Base-by-base conservation (phyloP, 2,888 invertebrate genomes). In the Yponomeuta malinellus region DNA sequence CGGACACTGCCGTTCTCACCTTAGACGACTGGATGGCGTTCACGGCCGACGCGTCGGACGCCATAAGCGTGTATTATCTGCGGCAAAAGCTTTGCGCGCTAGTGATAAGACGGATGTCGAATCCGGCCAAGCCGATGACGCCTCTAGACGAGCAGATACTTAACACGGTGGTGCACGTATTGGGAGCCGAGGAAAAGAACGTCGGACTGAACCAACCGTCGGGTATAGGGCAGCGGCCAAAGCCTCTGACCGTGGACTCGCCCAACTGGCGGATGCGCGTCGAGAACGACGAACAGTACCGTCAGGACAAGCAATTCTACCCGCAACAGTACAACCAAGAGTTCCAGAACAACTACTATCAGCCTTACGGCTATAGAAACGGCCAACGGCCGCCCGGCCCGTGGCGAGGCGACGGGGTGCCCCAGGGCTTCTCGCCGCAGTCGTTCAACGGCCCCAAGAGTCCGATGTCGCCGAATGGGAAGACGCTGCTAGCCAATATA, bases 11-110 rank as follows among this genome's bases (percentile, higher is more conserved):
- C 5, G 80, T 85, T 2, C 86, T 96, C 63, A 93, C 94, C 68
- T 84, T 96, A 0, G 96, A 96, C 79, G 95, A 96, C 72, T 96
- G 96, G 96, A 93, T 95, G 74, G 93, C 94, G 3, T 96, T 96
- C 81, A 93, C 94, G 64, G 91, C 95, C 0, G 95, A 95, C 79
- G 93, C 94, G 0, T 94, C 95, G 43, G 94, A 95, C 71, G 95
- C 95, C 0, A 93, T 94, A 68, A 85, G 95, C 75, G 93, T 95
- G 1, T 93, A 95, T 74, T 94, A 95, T 77, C 85, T 96, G 48
- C 86, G 96, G 5, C 95, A 96, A 83, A 96, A 96, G 76, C 94
- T 96, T 85, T 94, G 95, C 79, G 94, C 95, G 2, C 81, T 96
- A 23, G 94, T 96, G 73, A 89, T 96, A 70, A 86, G 92, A 6